Conservation (phyloP, 2,797 vertebrate species). For the Lepus townsendii region DNA sequence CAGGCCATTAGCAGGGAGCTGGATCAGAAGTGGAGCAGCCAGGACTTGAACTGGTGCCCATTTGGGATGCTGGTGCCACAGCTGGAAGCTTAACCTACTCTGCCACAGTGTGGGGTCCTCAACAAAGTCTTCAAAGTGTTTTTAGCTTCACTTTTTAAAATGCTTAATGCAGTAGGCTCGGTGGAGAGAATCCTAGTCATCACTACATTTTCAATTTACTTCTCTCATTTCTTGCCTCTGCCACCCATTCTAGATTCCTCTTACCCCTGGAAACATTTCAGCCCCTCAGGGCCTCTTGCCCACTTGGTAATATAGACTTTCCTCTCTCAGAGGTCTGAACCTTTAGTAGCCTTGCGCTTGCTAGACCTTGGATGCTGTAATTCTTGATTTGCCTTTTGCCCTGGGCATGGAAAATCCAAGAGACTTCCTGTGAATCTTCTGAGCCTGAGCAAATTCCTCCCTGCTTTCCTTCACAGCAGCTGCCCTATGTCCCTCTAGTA, state of each 20-base stretch:
- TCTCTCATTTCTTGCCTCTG: neutral
- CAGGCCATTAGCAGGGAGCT: no score
- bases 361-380: neutral
- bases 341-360: neutral
- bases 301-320: neutral
- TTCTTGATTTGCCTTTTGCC: neutral
- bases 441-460: neutral
- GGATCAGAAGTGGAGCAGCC: no score
- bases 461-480: neutral
- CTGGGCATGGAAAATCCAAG: neutral
- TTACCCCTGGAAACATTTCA: neutral
- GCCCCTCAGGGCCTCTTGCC: neutral
- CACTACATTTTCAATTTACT: neutral
- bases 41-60: no score
- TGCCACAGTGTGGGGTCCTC: no score
- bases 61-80: no score
- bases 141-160: neutral
- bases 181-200: neutral
- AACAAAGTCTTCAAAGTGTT: neutral
- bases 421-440: neutral
- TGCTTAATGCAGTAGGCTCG: neutral
- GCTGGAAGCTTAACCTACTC: no score
- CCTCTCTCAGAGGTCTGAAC: neutral
- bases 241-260: neutral
- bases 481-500: neutral